These are phyloP conservation scores for Musca vetustissima DNA, from an alignment of 1,140 invertebrate species.

Conservation along the genomic window DNA sequence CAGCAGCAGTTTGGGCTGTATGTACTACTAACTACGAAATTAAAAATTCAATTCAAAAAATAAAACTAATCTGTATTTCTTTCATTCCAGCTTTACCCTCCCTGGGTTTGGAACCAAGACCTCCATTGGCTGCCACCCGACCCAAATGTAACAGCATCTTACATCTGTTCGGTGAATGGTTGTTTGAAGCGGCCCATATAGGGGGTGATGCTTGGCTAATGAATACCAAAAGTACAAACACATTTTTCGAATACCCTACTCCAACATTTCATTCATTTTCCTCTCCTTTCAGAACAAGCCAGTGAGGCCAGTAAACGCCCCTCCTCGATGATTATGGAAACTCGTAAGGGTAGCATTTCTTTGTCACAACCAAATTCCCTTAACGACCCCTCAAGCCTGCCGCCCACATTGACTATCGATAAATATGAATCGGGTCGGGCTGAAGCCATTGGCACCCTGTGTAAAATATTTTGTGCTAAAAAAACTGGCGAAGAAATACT, in stretches of 20 bases:
- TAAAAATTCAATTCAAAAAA: conserved; percentile 10
- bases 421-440: conserved; percentile 84
- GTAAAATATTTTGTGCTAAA: conserved; percentile 94
- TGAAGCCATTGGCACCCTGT: conserved; percentile 92
- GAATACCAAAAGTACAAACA: conserved; percentile 60
- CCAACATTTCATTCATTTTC: too few relatives aligned
- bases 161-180: conserved; percentile 94
- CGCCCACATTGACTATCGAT: conserved; percentile 60
- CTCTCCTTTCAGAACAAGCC: conserved; percentile 43
- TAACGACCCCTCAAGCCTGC: conserved; percentile 47
- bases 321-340: conserved; percentile 55
- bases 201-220: conserved; percentile 68
- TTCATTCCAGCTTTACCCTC: conserved; percentile 50
- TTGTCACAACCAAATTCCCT: conserved; percentile 53
- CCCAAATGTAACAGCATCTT: conserved; percentile 93
- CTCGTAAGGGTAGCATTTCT: conserved; percentile 54
- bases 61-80: conserved; percentile 12
- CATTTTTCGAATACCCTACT: too few relatives aligned
- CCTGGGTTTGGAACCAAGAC: conserved; percentile 61
- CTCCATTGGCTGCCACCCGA: conserved; percentile 70
- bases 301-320: conserved; percentile 53
- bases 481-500: conserved; percentile 94
- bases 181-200: conserved; percentile 93
- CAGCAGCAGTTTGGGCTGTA: conserved; percentile 67
- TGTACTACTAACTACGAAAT: conserved; percentile 47